Conservation (phyloP, 2,113 vertebrate genomes). For the Seriola rivoliana region DNA sequence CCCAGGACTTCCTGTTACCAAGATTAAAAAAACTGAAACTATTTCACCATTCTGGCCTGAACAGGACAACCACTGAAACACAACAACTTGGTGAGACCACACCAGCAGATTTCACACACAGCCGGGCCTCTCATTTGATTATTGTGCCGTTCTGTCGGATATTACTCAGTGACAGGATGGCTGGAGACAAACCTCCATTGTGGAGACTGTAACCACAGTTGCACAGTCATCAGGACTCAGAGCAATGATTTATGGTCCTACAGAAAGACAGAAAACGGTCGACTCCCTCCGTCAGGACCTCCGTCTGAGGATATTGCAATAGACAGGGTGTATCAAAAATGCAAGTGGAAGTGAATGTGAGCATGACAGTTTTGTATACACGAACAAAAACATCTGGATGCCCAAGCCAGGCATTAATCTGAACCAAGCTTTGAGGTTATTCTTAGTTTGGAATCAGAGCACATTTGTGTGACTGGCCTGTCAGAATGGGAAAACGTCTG, state of each 20-base stretch:
- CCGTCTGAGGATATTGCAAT: slow-evolving; percentile 77
- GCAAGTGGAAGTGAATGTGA: slow-evolving; percentile 63
- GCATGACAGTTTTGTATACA: slow-evolving; percentile 42
- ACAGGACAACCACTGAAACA: slow-evolving; percentile 59
- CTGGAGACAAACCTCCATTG: slow-evolving; percentile 44
- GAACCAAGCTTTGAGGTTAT: slow-evolving; percentile 13
- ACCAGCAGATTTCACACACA: slow-evolving; percentile 62
- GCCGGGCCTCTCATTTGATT: slow-evolving; percentile 50
- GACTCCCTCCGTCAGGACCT: slow-evolving; percentile 61
- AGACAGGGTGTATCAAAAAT: slow-evolving; percentile 60
- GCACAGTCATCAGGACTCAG: slow-evolving; percentile 81
- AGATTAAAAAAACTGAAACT: slow-evolving; percentile 64
- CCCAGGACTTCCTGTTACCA: slow-evolving; percentile 61
- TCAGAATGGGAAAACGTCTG: neutral
- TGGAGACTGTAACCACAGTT: slow-evolving; percentile 71
- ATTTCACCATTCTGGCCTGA: slow-evolving; percentile 56
- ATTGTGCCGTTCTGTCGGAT: slow-evolving; percentile 67
- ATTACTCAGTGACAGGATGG: slow-evolving; percentile 77
- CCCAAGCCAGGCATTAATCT: slow-evolving; percentile 18
- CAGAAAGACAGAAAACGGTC: slow-evolving; percentile 79
- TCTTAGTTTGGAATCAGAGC: slow-evolving; percentile 13
- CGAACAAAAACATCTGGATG: neutral
- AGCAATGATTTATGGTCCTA: slow-evolving; percentile 72
- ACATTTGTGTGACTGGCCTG: neutral
- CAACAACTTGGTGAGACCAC: slow-evolving; percentile 52